Evolutionary conservation across 2,113 vertebrate genomes (phyloP), one percentile per base, ranked within the genome.

Genomic region (Perccottus glenii): DNA sequence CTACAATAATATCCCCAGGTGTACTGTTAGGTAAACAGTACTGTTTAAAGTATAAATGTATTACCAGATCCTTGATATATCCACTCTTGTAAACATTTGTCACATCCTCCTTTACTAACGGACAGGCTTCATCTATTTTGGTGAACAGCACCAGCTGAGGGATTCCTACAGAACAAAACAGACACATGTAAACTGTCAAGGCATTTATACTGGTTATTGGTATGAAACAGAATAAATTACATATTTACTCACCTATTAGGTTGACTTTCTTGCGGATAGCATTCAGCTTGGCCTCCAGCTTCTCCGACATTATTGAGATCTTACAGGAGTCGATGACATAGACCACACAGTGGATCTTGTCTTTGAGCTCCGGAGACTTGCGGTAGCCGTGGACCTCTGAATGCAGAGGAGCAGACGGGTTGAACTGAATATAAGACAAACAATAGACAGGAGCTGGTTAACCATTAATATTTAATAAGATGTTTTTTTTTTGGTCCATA

Each of bases 281-380:
- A 6, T 48, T 65, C 60, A 93, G 56, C 61, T 93, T 94, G 11
- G 36, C 71, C 67, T 88, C 43, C 79, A 93, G 70, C 68, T 87
- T 80, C 38, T 35, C 4, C 0, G 89, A 59, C 77, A 94, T 80
- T 36, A 80, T 68, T 35, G 87, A 40, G 0, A 90, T 55, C 85
- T 92, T 93, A 70, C 66, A 77, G 81, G 82, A 71, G 42, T 90
- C 90, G 0, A 87, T 52, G 50, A 90, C 78, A 1, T 84, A 91
- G 9, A 40, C 80, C 59, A 91, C 86, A 66, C 85, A 85, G 64
- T 91, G 87, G 55, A 91, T 60, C 75, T 75, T 65, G 33, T 84
- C 76, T 32, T 70, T 57, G n/a, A 82, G 52, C 0, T 0, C 14
- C 19, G 84, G 75, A 67, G 51, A 32, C 60, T 55, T 32, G 1